Percentiles rank a stretch among this genome's conserved stretches.
Evolutionary conservation across 1,140 invertebrate genomes (phyloP).

Genomic region (Coelopa frigida): DNA sequence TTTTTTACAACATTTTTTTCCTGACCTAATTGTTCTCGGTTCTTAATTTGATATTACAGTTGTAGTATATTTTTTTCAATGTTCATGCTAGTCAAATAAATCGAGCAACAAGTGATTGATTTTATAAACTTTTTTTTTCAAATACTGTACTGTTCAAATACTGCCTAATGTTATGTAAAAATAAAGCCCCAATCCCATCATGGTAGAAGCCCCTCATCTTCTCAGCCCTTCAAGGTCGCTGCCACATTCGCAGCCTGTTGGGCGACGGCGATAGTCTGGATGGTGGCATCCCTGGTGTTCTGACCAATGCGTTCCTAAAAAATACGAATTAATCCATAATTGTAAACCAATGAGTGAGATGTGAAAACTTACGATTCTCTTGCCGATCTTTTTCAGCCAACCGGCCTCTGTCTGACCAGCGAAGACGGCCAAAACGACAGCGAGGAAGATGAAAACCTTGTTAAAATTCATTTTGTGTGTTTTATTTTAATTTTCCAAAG

Average conservation of each 20-base stretch:
- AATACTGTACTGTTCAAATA: not conserved
- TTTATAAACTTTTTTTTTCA: not conserved
- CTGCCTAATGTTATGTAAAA: not conserved
- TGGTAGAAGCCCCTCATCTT: too few relatives aligned
- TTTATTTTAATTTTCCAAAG: not conserved
- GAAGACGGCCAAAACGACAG: constrained; percentile 27
- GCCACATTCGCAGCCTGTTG: constrained; percentile 38
- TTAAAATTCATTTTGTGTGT: constrained; percentile 33
- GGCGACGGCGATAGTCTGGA: constrained; percentile 29
- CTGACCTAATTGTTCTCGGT: too few relatives aligned
- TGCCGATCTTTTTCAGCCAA: constrained; percentile 35
- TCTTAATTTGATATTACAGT: too few relatives aligned
- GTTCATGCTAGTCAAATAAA: too few relatives aligned
- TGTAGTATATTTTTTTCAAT: too few relatives aligned
- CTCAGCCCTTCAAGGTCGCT: constrained; percentile 26
- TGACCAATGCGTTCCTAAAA: constrained; percentile 33
- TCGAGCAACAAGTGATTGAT: too few relatives aligned
- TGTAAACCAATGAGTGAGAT: not conserved
- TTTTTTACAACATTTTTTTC: too few relatives aligned
- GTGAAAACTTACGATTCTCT: constrained; percentile 31
- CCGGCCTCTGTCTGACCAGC: constrained; percentile 32
- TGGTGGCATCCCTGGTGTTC: constrained; percentile 33
- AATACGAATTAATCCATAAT: not conserved
- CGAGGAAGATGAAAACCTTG: constrained; percentile 33
- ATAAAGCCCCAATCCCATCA: not conserved